Base-by-base conservation (phyloP, 92 coral and sea anemone species). In the Epizoanthus illoricatus region DNA sequence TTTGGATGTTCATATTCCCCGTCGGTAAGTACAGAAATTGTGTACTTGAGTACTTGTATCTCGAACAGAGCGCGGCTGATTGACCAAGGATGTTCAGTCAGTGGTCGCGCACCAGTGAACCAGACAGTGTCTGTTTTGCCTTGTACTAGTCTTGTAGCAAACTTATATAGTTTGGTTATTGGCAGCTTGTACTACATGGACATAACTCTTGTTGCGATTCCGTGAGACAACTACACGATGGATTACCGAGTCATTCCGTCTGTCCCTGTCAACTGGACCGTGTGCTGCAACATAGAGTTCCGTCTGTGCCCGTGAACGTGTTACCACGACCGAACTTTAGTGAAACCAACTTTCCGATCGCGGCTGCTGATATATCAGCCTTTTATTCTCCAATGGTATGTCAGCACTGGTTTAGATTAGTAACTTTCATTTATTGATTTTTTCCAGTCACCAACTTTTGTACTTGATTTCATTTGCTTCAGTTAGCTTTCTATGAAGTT, bases 221-320 rank as follows among this genome's bases (percentile, higher is more conserved):
- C n/a, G 94, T 87, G 20, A 90, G 88, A 28, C 91, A 88, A 74
- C 84, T 88, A 18, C 97, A 93, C 74, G 97, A 93, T 61, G 92
- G 94, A 24, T 60, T 91, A 56, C 80, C 97, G 76, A 85, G 92
- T 65, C 93, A 86, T 60, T 92, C 95, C 0, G 93, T 97, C 45
- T 97, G 99, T 69, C 95, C 99, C 21, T 97, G 98, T 61, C 99
- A 97, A 66, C 81, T 97, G 20, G 99, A 97, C 65, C 85, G 97
- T 41, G 98, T 97, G 7, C 86, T 97, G 69, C 98, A 95, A 65
- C 97, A 94, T 45, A 80, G 95, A 57, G 90, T 90, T 41, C 88
- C 94, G 9, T 71, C 98, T 3, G 84, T 94, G 81, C 98, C 99
- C 3, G 94, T 97, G 23, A 91, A 90, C 86, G 90, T 97, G 65